phyloP scores from a whole-genome alignment of 1,140 invertebrate species.

The Drosophila sucinea region DNA sequence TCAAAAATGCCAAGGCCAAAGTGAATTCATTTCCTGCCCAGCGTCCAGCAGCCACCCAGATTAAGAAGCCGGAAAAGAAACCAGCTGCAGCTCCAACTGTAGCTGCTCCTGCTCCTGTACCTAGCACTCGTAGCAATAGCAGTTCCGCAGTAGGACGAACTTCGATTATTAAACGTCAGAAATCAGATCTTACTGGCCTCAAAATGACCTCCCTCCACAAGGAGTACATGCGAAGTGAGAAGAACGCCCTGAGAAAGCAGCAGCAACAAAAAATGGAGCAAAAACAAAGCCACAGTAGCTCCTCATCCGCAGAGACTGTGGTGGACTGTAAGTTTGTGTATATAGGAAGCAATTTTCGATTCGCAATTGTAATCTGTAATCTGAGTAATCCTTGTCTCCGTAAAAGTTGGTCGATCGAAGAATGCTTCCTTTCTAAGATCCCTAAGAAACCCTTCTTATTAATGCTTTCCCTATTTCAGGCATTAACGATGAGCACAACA shows the following conservation, averaged over 20 bases:
- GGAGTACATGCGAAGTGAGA: slow-evolving; percentile 81
- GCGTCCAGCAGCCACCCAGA: slow-evolving; percentile 17
- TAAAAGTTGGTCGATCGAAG: no score
- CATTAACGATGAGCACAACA: slow-evolving; percentile 68
- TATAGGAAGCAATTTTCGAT: no score
- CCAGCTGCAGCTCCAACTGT: background rate
- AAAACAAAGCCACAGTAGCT: slow-evolving; percentile 30
- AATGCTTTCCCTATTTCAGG: slow-evolving; percentile 15
- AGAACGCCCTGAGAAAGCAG: slow-evolving; percentile 71
- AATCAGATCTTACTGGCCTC: slow-evolving; percentile 85
- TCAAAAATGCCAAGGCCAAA: slow-evolving; percentile 82
- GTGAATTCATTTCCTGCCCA: slow-evolving; percentile 74
- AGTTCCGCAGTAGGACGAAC: slow-evolving; percentile 36
- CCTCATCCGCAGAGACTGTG: slow-evolving; percentile 43
- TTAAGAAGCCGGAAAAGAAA: slow-evolving; percentile 40
- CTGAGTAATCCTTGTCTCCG: no score
- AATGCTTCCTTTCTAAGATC: background rate
- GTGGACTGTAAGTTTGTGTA: slow-evolving; percentile 52
- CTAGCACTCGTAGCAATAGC: slow-evolving; percentile 37
- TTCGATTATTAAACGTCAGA: slow-evolving; percentile 84
- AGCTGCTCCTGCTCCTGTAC: background rate
- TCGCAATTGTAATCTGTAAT: no score
- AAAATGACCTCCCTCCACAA: slow-evolving; percentile 84
- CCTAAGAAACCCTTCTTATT: no score
- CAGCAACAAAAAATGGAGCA: slow-evolving; percentile 58